A percentile compares a stretch with the other conserved stretches of the same genome.
phyloP scores from a whole-genome alignment of 1,140 invertebrate species.

The Augochlora pura region DNA sequence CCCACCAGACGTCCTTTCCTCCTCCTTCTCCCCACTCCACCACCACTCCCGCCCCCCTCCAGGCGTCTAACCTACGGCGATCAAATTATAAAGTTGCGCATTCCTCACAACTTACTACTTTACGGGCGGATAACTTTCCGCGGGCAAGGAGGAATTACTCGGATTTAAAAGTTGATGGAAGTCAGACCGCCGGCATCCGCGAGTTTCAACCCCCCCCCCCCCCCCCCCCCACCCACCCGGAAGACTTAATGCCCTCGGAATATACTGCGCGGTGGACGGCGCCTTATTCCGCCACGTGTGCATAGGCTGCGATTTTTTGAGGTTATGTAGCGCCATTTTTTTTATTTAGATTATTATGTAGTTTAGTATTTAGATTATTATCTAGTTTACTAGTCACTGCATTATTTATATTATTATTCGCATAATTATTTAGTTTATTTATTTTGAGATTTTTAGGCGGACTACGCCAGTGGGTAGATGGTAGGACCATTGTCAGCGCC shows the following conservation, averaged over 20 bases:
- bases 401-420: too few relatives aligned
- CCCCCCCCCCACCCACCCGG: too few relatives aligned
- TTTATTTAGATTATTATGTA: background rate
- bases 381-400: too few relatives aligned
- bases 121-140: conserved; percentile 65
- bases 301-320: too few relatives aligned
- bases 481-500: too few relatives aligned
- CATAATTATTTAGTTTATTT: too few relatives aligned
- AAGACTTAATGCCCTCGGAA: conserved; percentile 28
- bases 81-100: conserved; percentile 79
- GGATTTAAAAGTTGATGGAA: conserved; percentile 75
- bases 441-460: too few relatives aligned
- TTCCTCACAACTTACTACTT: conserved; percentile 74
- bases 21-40: background rate
- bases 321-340: background rate
- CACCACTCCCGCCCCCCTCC: too few relatives aligned
- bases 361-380: too few relatives aligned
- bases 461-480: too few relatives aligned
- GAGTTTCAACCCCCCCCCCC: conserved; percentile 47
- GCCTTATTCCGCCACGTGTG: background rate
- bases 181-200: conserved; percentile 70
- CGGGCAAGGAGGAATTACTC: conserved; percentile 69
- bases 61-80: conserved; percentile 58
- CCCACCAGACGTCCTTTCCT: conserved; percentile 8
- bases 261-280: conserved; percentile 26